Evolutionary conservation across 2,888 invertebrate genomes (phyloP).

Genomic region (Brachynemurus nebulosus): DNA sequence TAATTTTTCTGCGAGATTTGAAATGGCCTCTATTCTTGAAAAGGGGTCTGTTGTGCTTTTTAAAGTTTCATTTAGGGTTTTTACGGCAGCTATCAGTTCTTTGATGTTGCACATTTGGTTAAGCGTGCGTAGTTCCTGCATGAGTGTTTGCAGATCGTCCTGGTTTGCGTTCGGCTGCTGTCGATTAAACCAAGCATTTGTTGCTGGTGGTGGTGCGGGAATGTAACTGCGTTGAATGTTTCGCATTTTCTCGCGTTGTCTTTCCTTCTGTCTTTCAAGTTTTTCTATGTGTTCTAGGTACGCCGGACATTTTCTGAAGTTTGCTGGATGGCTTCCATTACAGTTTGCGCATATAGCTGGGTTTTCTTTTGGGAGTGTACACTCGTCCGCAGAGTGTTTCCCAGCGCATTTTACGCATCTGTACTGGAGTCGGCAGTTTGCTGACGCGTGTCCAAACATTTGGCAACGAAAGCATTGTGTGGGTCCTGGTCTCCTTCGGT

Average conservation of each 20-base stretch:
- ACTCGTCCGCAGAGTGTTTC: background rate
- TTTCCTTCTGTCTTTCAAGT: background rate
- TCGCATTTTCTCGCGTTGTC: background rate
- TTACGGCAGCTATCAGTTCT: background rate
- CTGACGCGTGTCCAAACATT: background rate
- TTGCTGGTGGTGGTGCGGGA: background rate
- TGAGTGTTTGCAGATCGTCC: background rate
- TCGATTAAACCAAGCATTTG: background rate
- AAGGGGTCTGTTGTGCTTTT: background rate
- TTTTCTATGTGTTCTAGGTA: background rate
- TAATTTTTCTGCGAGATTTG: background rate
- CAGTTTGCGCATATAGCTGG: background rate
- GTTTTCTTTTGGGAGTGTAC: background rate
- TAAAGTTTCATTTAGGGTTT: background rate
- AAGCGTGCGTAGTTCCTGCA: background rate
- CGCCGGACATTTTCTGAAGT: background rate
- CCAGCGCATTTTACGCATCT: background rate
- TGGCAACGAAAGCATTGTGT: constrained; percentile 2
- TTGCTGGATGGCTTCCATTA: background rate
- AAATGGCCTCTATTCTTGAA: background rate
- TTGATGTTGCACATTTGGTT: background rate
- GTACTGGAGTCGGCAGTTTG: background rate
- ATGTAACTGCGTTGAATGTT: background rate
- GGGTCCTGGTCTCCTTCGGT: background rate
- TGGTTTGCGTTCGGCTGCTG: background rate